Conservation (phyloP, 2,888 invertebrate species). For the Aporophyla lueneburgensis region DNA sequence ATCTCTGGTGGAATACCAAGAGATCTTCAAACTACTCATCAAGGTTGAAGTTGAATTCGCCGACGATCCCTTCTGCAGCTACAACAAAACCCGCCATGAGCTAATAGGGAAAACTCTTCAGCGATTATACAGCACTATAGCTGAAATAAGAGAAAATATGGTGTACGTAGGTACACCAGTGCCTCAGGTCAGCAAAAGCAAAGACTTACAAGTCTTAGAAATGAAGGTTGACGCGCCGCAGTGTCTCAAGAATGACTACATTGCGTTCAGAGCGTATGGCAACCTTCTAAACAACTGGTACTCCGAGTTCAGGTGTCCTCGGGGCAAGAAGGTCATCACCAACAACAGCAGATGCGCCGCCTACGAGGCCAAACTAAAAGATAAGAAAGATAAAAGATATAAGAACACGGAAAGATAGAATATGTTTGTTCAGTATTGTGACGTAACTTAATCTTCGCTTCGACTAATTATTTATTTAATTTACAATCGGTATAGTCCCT, state of each 20-base stretch:
- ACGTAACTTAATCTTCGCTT: conserved; percentile 62
- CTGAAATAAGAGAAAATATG: conserved; percentile 87
- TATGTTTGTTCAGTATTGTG: conserved; percentile 65
- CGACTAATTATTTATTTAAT: conserved; percentile 70
- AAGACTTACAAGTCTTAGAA: conserved; percentile 81
- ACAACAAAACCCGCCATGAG: conserved; percentile 83
- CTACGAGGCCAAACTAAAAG: conserved; percentile 78
- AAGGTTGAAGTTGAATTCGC: conserved; percentile 82
- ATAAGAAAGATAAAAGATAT: conserved; percentile 73
- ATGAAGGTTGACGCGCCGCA: conserved; percentile 88
- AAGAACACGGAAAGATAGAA: conserved; percentile 67
- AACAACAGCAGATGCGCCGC: conserved; percentile 74
- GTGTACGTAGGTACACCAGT: conserved; percentile 78
- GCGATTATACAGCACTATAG: conserved; percentile 91
- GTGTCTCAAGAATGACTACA: conserved; percentile 91
- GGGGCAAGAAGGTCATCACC: conserved; percentile 75
- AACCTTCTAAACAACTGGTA: conserved; percentile 91
- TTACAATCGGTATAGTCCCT: conserved; percentile 72
- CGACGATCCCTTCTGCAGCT: conserved; percentile 84
- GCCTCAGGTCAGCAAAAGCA: conserved; percentile 81
- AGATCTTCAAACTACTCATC: conserved; percentile 81
- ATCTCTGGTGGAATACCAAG: conserved; percentile 81
- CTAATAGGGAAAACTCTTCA: conserved; percentile 83
- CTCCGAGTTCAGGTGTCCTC: conserved; percentile 86
- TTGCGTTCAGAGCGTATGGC: conserved; percentile 91